A percentile compares a stretch with the other conserved stretches of the same genome.
Conservation (phyloP, 2,113 vertebrate species). For the Pardalotus punctatus region DNA sequence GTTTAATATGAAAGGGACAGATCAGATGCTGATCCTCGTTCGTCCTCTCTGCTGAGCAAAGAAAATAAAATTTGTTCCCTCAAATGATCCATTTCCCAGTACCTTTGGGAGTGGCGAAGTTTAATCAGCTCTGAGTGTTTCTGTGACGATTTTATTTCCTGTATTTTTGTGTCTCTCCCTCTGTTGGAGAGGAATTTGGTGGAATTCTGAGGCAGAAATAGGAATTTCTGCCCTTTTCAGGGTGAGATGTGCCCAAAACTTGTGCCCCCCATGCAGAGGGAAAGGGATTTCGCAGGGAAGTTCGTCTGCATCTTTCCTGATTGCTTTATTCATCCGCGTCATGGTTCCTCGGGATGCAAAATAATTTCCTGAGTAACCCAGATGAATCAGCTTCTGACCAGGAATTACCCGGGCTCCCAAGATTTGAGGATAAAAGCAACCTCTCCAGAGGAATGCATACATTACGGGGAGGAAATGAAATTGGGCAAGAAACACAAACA, state of each 20-base stretch:
- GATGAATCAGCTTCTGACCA: neutral
- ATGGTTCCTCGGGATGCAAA: neutral
- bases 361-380: neutral
- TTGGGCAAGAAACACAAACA: neutral
- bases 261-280: rapidly evolving
- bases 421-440: constrained; percentile 16
- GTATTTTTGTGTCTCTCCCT: neutral
- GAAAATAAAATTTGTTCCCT: neutral
- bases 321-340: neutral
- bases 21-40: neutral
- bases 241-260: neutral
- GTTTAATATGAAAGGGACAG: neutral
- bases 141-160: neutral
- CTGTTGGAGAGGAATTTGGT: neutral
- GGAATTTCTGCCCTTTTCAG: neutral
- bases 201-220: neutral
- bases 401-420: neutral
- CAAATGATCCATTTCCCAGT: neutral
- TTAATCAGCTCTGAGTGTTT: neutral
- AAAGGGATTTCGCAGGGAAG: neutral
- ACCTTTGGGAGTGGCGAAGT: neutral
- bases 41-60: neutral
- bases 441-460: neutral
- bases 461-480: neutral
- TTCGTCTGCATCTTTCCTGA: neutral